Conservation (phyloP, 2,797 vertebrate species). For the Sarcophilus harrisii region DNA sequence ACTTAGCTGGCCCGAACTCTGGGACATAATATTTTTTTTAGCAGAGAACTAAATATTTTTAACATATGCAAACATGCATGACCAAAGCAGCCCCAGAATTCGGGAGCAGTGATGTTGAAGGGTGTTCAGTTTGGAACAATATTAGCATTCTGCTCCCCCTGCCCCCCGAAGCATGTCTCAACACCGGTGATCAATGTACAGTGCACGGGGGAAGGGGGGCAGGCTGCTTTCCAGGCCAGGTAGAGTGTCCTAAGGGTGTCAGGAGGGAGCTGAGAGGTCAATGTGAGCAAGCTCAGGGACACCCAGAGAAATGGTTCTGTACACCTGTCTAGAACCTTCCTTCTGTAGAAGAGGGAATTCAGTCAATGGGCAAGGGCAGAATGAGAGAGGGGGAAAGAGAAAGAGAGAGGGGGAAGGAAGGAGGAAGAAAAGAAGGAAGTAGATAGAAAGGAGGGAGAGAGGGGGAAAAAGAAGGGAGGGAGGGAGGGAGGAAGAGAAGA, state of each 20-base stretch:
- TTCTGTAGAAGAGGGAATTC: conserved; percentile 31
- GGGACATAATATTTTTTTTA: conserved; percentile 81
- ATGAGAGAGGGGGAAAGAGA: background rate
- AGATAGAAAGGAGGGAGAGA: fast-evolving
- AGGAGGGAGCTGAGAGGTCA: fast-evolving
- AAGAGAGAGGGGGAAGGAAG: no score
- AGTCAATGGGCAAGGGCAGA: background rate
- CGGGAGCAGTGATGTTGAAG: conserved; percentile 54
- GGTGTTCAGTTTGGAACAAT: conserved; percentile 70
- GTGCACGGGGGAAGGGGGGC: background rate
- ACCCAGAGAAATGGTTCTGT: conserved; percentile 37
- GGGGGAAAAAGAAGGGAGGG: fast-evolving
- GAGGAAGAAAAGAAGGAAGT: background rate
- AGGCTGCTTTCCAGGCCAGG: background rate
- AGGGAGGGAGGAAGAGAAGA: background rate
- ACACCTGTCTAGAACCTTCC: background rate
- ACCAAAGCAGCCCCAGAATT: conserved; percentile 75
- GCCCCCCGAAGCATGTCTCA: fast-evolving
- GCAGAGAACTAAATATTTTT: conserved; percentile 83
- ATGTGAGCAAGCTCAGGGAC: background rate
- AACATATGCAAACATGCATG: conserved; percentile 80
- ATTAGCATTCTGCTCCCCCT: conserved; percentile 71
- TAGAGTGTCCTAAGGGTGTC: fast-evolving
- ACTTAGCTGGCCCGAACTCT: conserved; percentile 78
- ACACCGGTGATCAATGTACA: background rate